Conservation (phyloP, 2,797 vertebrate species). For the Eospalax fontanierii region DNA sequence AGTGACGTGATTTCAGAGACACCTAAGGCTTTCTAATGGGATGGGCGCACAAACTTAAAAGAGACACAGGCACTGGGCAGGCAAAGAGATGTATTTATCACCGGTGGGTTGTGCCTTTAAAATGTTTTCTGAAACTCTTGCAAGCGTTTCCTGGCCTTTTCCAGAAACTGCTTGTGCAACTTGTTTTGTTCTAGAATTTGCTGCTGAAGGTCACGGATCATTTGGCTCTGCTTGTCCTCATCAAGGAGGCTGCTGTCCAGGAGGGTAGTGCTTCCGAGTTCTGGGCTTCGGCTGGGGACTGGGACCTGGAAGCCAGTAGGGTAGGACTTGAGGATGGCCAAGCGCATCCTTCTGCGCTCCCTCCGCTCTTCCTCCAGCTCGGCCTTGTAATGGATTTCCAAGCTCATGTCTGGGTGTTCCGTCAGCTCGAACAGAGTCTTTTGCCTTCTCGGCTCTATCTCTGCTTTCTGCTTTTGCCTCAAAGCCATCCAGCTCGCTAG, state of each 20-base stretch:
- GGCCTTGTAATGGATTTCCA: not conserved
- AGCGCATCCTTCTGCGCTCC: accelerated
- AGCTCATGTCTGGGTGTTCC: not conserved
- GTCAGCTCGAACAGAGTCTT: not conserved
- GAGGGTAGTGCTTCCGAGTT: accelerated
- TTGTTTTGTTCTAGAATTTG: slow-evolving; percentile 70
- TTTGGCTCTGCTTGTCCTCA: not conserved
- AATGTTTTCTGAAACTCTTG: slow-evolving; percentile 71
- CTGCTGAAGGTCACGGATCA: slow-evolving; percentile 54
- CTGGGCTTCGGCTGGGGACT: accelerated
- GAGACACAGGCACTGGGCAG: accelerated
- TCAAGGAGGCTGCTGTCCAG: accelerated
- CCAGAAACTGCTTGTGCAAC: slow-evolving; percentile 75
- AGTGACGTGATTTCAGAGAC: no score
- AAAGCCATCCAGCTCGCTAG: accelerated
- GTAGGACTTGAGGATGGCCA: not conserved
- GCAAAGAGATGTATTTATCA: not conserved
- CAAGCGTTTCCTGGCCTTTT: slow-evolving; percentile 75
- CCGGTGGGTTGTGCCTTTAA: not conserved
- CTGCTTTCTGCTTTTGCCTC: not conserved
- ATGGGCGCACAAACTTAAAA: not conserved
- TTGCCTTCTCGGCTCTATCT: not conserved
- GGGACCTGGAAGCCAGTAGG: accelerated
- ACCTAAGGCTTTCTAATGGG: not conserved
- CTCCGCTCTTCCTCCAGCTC: not conserved